Evolutionary conservation across 2,797 vertebrate species (phyloP).

Genomic region (Lerista edwardsae): DNA sequence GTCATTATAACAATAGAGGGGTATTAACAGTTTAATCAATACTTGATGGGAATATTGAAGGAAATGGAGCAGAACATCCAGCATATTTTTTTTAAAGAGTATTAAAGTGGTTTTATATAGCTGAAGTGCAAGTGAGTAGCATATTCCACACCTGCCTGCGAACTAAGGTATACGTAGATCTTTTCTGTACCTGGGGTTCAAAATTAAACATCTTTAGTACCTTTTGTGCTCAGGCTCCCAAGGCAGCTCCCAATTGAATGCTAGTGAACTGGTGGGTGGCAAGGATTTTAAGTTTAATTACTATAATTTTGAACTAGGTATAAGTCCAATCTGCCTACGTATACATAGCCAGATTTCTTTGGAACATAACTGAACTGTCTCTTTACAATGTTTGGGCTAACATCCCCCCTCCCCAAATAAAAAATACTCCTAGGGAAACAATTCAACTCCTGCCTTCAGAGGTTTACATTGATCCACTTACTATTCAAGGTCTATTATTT

Average conservation of each 20-base stretch:
- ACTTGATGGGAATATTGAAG: not conserved
- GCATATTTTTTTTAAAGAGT: not conserved
- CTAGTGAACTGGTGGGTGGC: not conserved
- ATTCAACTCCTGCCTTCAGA: slow-evolving; percentile 22
- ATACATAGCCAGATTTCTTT: slow-evolving; percentile 31
- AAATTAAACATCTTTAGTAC: not conserved
- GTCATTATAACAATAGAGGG: not conserved
- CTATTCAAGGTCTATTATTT: slow-evolving; percentile 39
- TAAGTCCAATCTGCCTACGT: slow-evolving; percentile 11
- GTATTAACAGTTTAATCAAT: not conserved
- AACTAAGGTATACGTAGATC: not conserved
- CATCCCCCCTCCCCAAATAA: not conserved
- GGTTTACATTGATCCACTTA: slow-evolving; percentile 38
- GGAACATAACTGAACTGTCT: not conserved
- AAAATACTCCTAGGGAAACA: not conserved
- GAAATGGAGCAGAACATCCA: not conserved
- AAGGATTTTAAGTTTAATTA: not conserved
- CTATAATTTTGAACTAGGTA: not conserved
- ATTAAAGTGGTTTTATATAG: not conserved
- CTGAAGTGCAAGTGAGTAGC: not conserved
- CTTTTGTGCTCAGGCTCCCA: not conserved
- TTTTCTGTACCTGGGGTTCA: not conserved
- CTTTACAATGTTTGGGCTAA: not conserved
- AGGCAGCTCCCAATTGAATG: not conserved
- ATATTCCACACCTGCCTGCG: not conserved